Percentiles rank a stretch among this genome's conserved stretches.
Conservation (phyloP, 2,888 invertebrate species). For the Marronus borbonicus region DNA sequence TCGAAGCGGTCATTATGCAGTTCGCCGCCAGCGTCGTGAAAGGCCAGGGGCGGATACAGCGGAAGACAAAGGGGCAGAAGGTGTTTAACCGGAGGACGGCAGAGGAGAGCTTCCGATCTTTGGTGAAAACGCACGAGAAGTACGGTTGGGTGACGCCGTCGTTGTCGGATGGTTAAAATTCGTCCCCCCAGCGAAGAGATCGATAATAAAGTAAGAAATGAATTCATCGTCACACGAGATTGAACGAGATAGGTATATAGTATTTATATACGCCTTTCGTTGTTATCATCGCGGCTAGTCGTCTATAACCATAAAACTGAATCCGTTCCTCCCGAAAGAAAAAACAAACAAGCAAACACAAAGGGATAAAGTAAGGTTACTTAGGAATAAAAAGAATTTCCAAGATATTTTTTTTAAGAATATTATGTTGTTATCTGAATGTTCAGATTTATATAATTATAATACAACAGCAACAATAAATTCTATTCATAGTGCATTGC, state of each 20-base stretch:
- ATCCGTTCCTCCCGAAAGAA: slow-evolving; percentile 18
- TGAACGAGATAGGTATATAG: too few relatives aligned
- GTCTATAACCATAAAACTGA: slow-evolving; percentile 2
- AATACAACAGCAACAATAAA: background rate
- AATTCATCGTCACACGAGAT: too few relatives aligned
- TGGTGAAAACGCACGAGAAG: slow-evolving; percentile 92
- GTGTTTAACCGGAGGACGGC: slow-evolving; percentile 86
- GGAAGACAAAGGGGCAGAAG: slow-evolving; percentile 83
- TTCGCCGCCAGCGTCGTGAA: slow-evolving; percentile 91
- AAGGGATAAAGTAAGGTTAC: background rate
- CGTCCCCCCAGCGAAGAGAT: background rate
- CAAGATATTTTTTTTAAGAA: slow-evolving; percentile 51
- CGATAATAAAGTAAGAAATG: slow-evolving; percentile 6
- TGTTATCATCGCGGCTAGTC: too few relatives aligned
- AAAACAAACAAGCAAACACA: background rate
- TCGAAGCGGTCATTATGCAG: slow-evolving; percentile 91
- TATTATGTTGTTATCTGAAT: slow-evolving; percentile 53
- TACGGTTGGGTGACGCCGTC: slow-evolving; percentile 94
- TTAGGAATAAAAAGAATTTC: slow-evolving; percentile 16
- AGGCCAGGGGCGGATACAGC: slow-evolving; percentile 87
- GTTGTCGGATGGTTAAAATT: slow-evolving; percentile 83
- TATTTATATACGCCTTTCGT: too few relatives aligned
- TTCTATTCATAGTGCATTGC: background rate
- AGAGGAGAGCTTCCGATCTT: slow-evolving; percentile 89
- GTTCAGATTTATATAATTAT: slow-evolving; percentile 50